Conservation (phyloP, 2,888 invertebrate species). For the Agapostemon virescens region DNA sequence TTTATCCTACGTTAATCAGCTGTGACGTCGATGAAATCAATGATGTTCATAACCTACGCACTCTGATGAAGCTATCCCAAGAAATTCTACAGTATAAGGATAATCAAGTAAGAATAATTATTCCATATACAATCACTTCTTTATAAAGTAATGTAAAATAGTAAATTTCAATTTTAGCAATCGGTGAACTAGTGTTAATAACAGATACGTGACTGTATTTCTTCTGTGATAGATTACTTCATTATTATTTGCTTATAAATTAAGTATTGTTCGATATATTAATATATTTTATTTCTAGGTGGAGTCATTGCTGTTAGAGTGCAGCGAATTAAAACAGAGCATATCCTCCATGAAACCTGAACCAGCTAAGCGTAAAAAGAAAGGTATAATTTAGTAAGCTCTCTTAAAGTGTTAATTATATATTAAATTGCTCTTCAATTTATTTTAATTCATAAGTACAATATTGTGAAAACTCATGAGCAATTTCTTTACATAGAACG, state of each 20-base stretch:
- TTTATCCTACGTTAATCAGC: constrained; percentile 84
- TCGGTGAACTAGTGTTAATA: no score
- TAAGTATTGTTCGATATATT: not conserved
- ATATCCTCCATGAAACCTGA: constrained; percentile 64
- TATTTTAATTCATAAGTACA: not conserved
- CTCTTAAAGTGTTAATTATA: not conserved
- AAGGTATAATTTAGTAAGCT: no score
- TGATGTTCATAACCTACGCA: constrained; percentile 82
- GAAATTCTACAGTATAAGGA: constrained; percentile 86
- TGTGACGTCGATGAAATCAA: constrained; percentile 84
- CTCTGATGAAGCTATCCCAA: constrained; percentile 84
- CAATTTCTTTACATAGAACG: constrained; percentile 32
- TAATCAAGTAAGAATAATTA: constrained; percentile 83
- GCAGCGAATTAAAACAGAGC: constrained; percentile 80
- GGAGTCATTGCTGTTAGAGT: constrained; percentile 81
- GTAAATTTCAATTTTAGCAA: no score
- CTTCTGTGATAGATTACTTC: no score
- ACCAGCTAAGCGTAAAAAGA: constrained; percentile 50
- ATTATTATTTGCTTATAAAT: not conserved
- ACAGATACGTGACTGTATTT: no score
- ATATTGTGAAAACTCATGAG: not conserved
- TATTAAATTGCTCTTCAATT: not conserved
- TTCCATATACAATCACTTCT: no score
- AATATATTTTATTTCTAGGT: constrained; percentile 75
- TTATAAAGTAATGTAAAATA: no score